Percentiles rank a stretch among this genome's conserved stretches.
Evolutionary conservation across 2,888 invertebrate species (phyloP).

Genomic region (Hemaris fuciformis): DNA sequence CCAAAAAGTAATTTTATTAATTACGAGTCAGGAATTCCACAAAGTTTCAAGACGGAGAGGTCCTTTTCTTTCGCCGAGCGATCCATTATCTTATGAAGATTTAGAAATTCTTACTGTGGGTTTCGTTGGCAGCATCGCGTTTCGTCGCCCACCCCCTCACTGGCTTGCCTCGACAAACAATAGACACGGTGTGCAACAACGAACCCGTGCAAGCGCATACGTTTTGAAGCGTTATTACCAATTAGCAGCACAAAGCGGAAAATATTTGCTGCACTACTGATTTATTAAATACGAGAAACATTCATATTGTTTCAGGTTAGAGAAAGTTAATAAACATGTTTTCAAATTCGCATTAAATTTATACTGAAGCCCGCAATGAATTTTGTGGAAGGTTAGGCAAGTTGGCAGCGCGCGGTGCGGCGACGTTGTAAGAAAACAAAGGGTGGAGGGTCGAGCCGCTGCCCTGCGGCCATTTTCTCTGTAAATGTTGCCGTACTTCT

Average conservation of each 20-base stretch:
- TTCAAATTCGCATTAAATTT: slow-evolving; percentile 50
- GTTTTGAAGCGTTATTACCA: neutral
- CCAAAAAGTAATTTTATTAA: slow-evolving; percentile 82
- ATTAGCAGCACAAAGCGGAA: neutral
- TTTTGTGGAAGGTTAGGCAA: slow-evolving; percentile 42
- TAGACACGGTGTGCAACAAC: neutral
- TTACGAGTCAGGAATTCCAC: slow-evolving; percentile 81
- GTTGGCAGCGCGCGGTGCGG: slow-evolving; percentile 44
- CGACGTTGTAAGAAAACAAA: slow-evolving; percentile 65
- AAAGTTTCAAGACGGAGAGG: slow-evolving; percentile 75
- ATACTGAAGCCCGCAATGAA: slow-evolving; percentile 42
- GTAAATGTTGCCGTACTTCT: slow-evolving; percentile 65
- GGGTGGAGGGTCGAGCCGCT: slow-evolving; percentile 58
- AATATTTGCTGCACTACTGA: neutral
- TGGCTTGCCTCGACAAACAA: slow-evolving; percentile 19
- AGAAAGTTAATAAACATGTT: slow-evolving; percentile 45
- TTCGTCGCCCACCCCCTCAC: slow-evolving; percentile 19
- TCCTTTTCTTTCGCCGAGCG: slow-evolving; percentile 76
- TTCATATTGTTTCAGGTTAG: slow-evolving; percentile 1
- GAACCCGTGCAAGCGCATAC: slow-evolving; percentile 2
- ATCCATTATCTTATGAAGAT: slow-evolving; percentile 82
- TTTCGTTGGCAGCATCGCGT: slow-evolving; percentile 16
- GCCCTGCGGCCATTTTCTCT: slow-evolving; percentile 71
- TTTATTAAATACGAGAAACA: neutral
- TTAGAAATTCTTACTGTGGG: slow-evolving; percentile 77